Evolutionary conservation across 2,797 vertebrate species (phyloP).

Genomic region (Sphenodon punctatus): DNA sequence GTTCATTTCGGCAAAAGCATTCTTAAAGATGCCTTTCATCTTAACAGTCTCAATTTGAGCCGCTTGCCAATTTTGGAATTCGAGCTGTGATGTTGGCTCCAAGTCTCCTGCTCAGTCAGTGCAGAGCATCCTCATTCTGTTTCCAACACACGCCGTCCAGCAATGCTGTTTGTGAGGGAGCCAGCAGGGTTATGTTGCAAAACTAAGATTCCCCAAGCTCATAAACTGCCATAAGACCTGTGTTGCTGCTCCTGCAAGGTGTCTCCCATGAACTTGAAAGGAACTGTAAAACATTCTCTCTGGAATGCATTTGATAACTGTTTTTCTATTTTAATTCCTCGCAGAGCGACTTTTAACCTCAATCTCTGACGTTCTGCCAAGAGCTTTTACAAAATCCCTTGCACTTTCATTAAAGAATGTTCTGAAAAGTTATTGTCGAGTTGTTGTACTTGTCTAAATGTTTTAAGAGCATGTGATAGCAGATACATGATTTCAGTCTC

Average conservation of each 20-base stretch:
- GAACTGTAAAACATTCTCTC: neutral
- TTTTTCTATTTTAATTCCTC: slow-evolving; percentile 13
- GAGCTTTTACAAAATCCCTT: neutral
- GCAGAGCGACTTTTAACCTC: neutral
- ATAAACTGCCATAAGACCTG: neutral
- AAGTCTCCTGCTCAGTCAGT: no score
- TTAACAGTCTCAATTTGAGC: no score
- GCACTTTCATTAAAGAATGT: neutral
- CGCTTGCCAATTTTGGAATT: no score
- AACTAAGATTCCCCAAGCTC: neutral
- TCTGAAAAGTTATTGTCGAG: neutral
- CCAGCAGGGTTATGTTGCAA: accelerated
- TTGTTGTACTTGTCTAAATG: neutral
- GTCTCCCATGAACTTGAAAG: neutral
- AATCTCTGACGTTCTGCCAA: slow-evolving; percentile 4
- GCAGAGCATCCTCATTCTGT: no score
- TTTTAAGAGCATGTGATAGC: neutral
- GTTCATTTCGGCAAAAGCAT: no score
- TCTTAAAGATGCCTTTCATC: no score
- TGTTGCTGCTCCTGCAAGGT: neutral
- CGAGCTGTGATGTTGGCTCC: no score
- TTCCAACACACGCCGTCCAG: neutral
- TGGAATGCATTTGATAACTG: neutral
- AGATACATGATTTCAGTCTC: neutral
- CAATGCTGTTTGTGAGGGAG: neutral